phyloP scores from a whole-genome alignment of 53 echinoderm and acorn worm species.

The Patiria pectinifera region DNA sequence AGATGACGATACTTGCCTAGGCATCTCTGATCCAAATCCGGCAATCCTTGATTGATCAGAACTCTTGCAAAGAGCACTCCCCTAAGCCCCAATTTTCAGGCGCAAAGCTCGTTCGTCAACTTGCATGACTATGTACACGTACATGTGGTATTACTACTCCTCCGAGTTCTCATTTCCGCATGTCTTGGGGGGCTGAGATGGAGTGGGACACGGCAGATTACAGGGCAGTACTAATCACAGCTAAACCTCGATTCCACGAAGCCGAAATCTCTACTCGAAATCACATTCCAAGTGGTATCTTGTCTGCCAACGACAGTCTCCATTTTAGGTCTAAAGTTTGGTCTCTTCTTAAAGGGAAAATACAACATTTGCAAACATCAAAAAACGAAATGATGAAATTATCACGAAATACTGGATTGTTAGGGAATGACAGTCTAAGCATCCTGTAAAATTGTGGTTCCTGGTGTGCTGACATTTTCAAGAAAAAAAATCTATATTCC shows the following conservation, averaged over 20 bases:
- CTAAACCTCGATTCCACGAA: not conserved
- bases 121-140: not conserved
- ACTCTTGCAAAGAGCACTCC: not conserved
- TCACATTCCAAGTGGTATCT: slow-evolving; percentile 14
- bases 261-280: not conserved
- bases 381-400: no score
- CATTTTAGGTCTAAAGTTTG: no score
- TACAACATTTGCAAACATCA: no score
- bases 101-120: slow-evolving; percentile 13
- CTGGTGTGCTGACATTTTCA: no score
- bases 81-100: slow-evolving; percentile 19
- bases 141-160: not conserved
- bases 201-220: not conserved
- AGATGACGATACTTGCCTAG: not conserved
- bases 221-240: slow-evolving; percentile 12
- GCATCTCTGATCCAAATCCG: not conserved
- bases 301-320: not conserved
- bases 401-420: no score
- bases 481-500: no score
- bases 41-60: slow-evolving; percentile 3
- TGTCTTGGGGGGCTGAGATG: not conserved
- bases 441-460: no score
- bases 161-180: slow-evolving; percentile 1
- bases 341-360: no score
- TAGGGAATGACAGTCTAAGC: no score